phyloP scores from a whole-genome alignment of 37 sponge, comb jelly and placozoan species.

The Crambe crambe region DNA sequence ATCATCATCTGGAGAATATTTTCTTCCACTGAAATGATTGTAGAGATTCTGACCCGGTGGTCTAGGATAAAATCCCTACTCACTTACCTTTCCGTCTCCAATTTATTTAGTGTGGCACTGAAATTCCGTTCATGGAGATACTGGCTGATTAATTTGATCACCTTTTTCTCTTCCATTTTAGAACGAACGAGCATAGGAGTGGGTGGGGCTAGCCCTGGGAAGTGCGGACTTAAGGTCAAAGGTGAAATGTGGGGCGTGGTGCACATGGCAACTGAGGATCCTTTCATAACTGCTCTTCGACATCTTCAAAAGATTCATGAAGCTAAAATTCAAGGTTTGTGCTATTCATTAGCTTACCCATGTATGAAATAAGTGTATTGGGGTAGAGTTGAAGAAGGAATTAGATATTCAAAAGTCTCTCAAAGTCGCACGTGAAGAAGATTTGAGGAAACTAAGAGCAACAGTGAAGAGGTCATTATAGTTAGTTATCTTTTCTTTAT shows the following conservation, averaged over 20 bases:
- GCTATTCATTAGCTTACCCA: no score
- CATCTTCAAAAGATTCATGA: neutral
- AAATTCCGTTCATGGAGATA: conserved; percentile 33
- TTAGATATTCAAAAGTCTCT: neutral
- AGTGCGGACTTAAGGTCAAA: no score
- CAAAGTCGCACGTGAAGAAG: neutral
- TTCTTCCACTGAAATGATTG: conserved; percentile 56
- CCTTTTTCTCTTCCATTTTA: conserved; percentile 30
- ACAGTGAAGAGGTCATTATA: neutral
- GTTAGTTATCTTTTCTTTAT: neutral
- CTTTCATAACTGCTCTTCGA: neutral
- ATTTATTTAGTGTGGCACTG: conserved; percentile 8
- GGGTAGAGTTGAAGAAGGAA: neutral
- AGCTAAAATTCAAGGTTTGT: neutral
- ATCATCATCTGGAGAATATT: conserved; percentile 17
- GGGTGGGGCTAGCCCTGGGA: conserved; percentile 17
- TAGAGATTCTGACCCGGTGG: no score
- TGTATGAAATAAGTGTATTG: no score
- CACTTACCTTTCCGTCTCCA: conserved; percentile 42
- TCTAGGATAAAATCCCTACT: no score
- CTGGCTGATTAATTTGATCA: conserved; percentile 43
- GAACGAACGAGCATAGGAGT: neutral
- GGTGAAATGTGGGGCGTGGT: no score
- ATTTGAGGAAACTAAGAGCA: neutral
- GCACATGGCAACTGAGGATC: neutral